phyloP scores from a whole-genome alignment of 2,113 vertebrate species.

The Brachyhypopomus occidentalis region DNA sequence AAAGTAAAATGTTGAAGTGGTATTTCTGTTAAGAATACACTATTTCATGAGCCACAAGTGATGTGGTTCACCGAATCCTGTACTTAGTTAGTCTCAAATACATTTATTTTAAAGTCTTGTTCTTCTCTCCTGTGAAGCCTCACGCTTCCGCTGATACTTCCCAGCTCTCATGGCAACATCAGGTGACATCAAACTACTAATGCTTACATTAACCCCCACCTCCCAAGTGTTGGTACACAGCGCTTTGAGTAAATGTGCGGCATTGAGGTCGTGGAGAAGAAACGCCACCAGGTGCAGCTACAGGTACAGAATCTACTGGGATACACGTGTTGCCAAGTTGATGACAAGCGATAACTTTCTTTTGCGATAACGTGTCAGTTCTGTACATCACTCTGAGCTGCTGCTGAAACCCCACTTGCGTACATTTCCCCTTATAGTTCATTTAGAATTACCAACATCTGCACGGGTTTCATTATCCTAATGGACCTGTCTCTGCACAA shows the following conservation, averaged over 20 bases:
- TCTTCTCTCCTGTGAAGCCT: constrained; percentile 11
- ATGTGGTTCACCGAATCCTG: background rate
- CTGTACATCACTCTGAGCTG: background rate
- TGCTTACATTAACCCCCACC: constrained; percentile 63
- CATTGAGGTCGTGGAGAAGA: constrained; percentile 35
- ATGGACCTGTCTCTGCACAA: constrained; percentile 10
- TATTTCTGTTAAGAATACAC: constrained; percentile 10
- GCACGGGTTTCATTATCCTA: constrained; percentile 13
- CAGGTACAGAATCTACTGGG: background rate
- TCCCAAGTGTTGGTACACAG: constrained; percentile 52
- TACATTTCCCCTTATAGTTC: background rate
- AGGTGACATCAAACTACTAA: constrained; percentile 64
- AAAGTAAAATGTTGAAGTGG: background rate
- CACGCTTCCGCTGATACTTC: constrained; percentile 51
- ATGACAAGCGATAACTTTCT: constrained; percentile 8
- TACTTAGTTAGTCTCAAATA: background rate
- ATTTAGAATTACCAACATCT: background rate
- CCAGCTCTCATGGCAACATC: constrained; percentile 50
- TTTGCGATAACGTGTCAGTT: background rate
- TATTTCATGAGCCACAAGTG: constrained; percentile 12
- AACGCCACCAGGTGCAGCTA: constrained; percentile 11
- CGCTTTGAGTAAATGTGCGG: constrained; percentile 58
- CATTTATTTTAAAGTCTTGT: background rate
- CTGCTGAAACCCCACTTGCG: background rate
- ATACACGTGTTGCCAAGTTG: constrained; percentile 11